Conservation (phyloP, 2,797 vertebrate species). For the Macropodus opercularis region DNA sequence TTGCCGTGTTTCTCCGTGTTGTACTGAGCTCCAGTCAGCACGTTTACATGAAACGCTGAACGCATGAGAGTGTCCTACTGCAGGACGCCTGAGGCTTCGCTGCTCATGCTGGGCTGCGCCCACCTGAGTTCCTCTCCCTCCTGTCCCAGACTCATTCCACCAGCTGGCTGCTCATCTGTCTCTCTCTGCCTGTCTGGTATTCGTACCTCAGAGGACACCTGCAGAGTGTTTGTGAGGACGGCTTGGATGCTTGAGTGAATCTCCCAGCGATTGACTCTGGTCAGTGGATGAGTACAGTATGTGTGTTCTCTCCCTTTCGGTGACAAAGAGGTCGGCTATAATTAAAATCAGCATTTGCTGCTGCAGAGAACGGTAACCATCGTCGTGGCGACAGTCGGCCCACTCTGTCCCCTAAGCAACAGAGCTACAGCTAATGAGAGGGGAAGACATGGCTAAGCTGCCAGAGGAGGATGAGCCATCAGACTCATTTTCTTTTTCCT, state of each 20-base stretch:
- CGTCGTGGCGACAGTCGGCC: constrained; percentile 51
- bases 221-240: constrained; percentile 20
- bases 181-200: constrained; percentile 31
- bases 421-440: constrained; percentile 70
- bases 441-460: constrained; percentile 43
- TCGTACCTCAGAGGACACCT: constrained; percentile 32
- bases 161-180: constrained; percentile 64
- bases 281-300: constrained; percentile 30
- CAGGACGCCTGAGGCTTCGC: constrained; percentile 59
- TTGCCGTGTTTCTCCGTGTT: constrained; percentile 64
- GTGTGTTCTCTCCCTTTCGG: constrained; percentile 46
- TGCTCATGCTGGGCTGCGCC: constrained; percentile 51
- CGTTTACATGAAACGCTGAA: constrained; percentile 64
- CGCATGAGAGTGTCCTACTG: constrained; percentile 64
- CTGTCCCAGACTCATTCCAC: constrained; percentile 53
- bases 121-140: constrained; percentile 39
- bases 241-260: constrained; percentile 11
- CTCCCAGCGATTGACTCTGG: constrained; percentile 33
- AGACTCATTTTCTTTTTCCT: constrained; percentile 22
- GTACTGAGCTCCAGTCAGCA: constrained; percentile 58
- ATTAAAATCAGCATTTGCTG: constrained; percentile 75
- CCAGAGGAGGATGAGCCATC: constrained; percentile 39
- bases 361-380: constrained; percentile 59
- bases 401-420: constrained; percentile 63
- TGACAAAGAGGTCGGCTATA: constrained; percentile 69